Evolutionary conservation across 2,888 invertebrate genomes (phyloP).

Genomic region (Aphidius colemani): DNA sequence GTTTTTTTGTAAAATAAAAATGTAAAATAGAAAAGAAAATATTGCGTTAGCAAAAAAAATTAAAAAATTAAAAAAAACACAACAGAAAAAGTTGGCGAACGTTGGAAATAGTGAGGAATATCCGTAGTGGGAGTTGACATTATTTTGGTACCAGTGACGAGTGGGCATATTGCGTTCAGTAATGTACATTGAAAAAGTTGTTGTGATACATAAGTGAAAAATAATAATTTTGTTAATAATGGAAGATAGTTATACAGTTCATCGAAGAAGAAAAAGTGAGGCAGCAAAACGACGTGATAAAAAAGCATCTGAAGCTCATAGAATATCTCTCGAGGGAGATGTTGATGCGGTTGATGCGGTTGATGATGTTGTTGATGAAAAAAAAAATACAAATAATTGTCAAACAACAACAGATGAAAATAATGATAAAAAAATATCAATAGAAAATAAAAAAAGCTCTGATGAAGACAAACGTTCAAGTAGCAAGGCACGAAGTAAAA

Average conservation of each 20-base stretch:
- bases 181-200: no score
- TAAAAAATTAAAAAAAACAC: no score
- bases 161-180: no score
- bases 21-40: no score
- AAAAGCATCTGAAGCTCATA: conserved; percentile 52
- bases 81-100: neutral
- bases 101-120: conserved; percentile 26
- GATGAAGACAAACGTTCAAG: no score
- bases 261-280: conserved; percentile 53
- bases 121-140: conserved; percentile 52
- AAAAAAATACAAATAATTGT: neutral
- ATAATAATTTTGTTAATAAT: conserved; percentile 37
- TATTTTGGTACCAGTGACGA: conserved; percentile 49
- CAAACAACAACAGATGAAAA: no score
- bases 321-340: conserved; percentile 30
- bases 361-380: conserved; percentile 31
- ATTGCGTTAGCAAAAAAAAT: no score
- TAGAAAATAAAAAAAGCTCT: no score
- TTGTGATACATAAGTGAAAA: conserved; percentile 9
- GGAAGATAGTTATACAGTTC: conserved; percentile 57
- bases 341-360: conserved; percentile 25
- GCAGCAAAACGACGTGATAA: conserved; percentile 49
- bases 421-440: no score
- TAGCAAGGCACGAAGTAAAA: no score
- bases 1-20: no score